Evolutionary conservation across 53 echinoderm and acorn worm species (phyloP), one percentile per base, ranked within the genome.

Genomic region (Temnopleurus reevesii): DNA sequence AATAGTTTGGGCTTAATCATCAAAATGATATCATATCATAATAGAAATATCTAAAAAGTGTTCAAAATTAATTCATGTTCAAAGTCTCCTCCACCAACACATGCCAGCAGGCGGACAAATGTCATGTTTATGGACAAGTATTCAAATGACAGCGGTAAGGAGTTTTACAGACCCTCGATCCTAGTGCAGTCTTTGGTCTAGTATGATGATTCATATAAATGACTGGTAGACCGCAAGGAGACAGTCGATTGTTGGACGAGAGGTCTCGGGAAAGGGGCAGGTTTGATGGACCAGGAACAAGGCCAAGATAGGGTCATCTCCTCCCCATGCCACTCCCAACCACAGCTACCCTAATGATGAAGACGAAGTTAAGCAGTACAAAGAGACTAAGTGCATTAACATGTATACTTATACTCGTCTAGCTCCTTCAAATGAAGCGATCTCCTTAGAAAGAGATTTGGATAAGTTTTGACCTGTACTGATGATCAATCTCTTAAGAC

Each of bases 181-280:
- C 65, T 64, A 2, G 33, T 64, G 5, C 35, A n/a, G 38, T 41
- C 36, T 71, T 71, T 4, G 71, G 23, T 36, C 6, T 71, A 1
- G n/a, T 8, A 21, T 38, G 71, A 71, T 79, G 79, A 83, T 83
- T 83, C 83, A 55, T 83, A 83, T 55, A 34, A 83, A 83, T 53
- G 56, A 49, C 55, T 55, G 83, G 51, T 36, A 17, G 29, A 55
- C 56, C 55, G 83, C 83, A 55, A 83, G 36, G 36, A 83, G 83
- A 83, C 83, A 83, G 83, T 34, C 55, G 83, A 83, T 79, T 79
- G 46, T 49, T 46, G 17, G 49, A 49, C 3, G 77, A 47, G 19
- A 17, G 79, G 79, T 17, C 13, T 5, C 15, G 79, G 79, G 10
- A 49, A 77, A 45, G 79, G 79, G 46, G 21, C 13, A 8, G 79